Conservation (phyloP, 2,797 vertebrate species). For the Anisognathus igniventris region DNA sequence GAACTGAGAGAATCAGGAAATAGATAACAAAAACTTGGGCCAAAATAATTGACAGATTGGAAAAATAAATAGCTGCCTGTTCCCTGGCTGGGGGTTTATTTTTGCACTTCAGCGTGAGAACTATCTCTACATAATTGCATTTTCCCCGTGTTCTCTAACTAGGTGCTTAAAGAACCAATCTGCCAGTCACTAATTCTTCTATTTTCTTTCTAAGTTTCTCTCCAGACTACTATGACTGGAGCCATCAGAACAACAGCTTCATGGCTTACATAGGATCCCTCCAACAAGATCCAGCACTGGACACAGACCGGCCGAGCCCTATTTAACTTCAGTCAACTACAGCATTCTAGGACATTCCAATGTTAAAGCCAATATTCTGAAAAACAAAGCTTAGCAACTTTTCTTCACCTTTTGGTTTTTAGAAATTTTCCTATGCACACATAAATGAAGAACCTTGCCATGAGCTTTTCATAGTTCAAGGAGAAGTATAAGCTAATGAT, state of each 20-base stretch:
- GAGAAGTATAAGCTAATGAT: slow-evolving; percentile 61
- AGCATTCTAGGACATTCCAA: background rate
- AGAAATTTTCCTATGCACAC: slow-evolving; percentile 29
- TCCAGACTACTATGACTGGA: slow-evolving; percentile 87
- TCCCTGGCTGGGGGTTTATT: background rate
- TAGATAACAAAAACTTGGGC: background rate
- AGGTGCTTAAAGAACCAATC: background rate
- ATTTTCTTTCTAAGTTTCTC: slow-evolving; percentile 77
- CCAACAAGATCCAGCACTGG: slow-evolving; percentile 72
- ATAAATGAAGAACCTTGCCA: slow-evolving; percentile 55
- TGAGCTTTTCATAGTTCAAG: slow-evolving; percentile 45
- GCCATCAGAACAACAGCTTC: slow-evolving; percentile 83
- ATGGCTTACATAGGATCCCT: slow-evolving; percentile 80
- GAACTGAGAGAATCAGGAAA: background rate
- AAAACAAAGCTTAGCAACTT: slow-evolving; percentile 27
- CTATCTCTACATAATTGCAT: rapidly evolving
- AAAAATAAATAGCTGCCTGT: background rate
- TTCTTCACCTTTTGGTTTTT: slow-evolving; percentile 16
- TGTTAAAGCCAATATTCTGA: background rate
- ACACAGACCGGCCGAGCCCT: slow-evolving; percentile 78
- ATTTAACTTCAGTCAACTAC: slow-evolving; percentile 31
- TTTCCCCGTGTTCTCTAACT: background rate
- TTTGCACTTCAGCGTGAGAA: background rate
- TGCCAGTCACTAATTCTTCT: background rate
- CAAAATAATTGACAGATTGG: background rate